Evolutionary conservation across 1,140 invertebrate genomes (phyloP).

Genomic region (Macrostomum lignano): DNA sequence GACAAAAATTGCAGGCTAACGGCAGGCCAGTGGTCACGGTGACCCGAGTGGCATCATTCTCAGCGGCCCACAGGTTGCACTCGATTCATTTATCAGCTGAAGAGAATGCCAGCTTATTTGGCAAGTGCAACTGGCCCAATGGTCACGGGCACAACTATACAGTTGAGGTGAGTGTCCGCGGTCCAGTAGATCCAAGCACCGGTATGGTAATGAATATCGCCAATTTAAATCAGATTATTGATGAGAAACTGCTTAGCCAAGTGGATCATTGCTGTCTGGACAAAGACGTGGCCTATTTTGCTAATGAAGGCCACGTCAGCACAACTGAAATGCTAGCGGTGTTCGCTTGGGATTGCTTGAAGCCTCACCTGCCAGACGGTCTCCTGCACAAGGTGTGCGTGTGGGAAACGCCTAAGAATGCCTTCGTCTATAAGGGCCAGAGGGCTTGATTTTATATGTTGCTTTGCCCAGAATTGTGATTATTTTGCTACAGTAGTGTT

Average conservation of each 20-base stretch:
- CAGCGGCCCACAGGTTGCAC: slow-evolving; percentile 29
- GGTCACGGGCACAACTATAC: slow-evolving; percentile 92
- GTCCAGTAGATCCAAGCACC: slow-evolving; percentile 39
- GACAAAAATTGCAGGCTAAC: too few relatives aligned
- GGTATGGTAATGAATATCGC: slow-evolving; percentile 86
- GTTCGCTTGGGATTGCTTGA: slow-evolving; percentile 2
- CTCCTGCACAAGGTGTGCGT: slow-evolving; percentile 1
- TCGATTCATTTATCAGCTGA: slow-evolving; percentile 36
- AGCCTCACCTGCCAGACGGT: not conserved
- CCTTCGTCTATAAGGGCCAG: slow-evolving; percentile 1
- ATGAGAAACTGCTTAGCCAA: slow-evolving; percentile 21
- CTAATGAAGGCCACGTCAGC: not conserved
- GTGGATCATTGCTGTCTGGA: slow-evolving; percentile 5
- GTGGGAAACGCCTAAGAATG: not conserved
- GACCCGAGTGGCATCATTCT: slow-evolving; percentile 28
- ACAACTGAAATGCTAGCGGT: slow-evolving; percentile 5
- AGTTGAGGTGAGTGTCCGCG: slow-evolving; percentile 67
- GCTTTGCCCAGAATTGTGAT: too few relatives aligned
- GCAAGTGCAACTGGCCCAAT: slow-evolving; percentile 79
- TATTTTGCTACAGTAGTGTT: too few relatives aligned
- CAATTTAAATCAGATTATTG: slow-evolving; percentile 56
- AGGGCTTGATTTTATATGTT: not conserved
- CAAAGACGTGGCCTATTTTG: slow-evolving; percentile 5
- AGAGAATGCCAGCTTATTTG: slow-evolving; percentile 52
- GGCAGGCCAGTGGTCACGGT: slow-evolving; percentile 25